Base-by-base conservation (phyloP, 2,888 invertebrate species). In the Lasius fuliginosus region DNA sequence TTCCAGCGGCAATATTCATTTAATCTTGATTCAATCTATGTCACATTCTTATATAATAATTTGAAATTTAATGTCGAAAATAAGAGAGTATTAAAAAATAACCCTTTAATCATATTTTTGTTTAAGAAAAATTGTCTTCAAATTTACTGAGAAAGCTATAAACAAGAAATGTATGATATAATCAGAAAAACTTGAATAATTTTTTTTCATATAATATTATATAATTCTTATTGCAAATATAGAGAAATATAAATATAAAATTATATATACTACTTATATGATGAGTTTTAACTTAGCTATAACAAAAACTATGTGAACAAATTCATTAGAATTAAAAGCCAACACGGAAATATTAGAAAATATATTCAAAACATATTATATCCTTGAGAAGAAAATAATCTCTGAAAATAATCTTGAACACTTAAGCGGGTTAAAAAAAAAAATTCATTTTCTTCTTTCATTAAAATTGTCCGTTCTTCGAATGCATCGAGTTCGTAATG, bases 1-100 rank as follows among this genome's bases (percentile, higher is more conserved):
- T 60, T 42, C 42, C 30, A 36, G 18, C 27, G 6, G 27, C 11
- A 60, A 74, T n/a, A 30, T 67, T 15, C 56, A 58, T 49, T 81
- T 71, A 62, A 60, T 27, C 8, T 18, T 27, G 9, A 79, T 23
- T 46, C 23, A 15, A 60, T 8, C 23, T 60, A 49, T 15, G 30
- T 42, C 58, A 75, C 12, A 2, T 8, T 30, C 3, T 58, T 15
- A 2, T 36, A 33, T 3, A 9, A 76, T 36, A 53, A 12, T 33
- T 9, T 46, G 8, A 36, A 53, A 53, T 53, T 46, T 46, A 36
- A 53, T 60, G 3, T 33, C 0, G 11, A 36, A 36, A 49, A 18
- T 75, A 3, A 9, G 15, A 15, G 12, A 36, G 27, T 40, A 46
- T 62, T 62, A 23, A 9, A 1, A 62, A 74, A 74, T 46, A n/a